Evolutionary conservation across 2,113 vertebrate genomes (phyloP).

Genomic region (Lepus americanus): DNA sequence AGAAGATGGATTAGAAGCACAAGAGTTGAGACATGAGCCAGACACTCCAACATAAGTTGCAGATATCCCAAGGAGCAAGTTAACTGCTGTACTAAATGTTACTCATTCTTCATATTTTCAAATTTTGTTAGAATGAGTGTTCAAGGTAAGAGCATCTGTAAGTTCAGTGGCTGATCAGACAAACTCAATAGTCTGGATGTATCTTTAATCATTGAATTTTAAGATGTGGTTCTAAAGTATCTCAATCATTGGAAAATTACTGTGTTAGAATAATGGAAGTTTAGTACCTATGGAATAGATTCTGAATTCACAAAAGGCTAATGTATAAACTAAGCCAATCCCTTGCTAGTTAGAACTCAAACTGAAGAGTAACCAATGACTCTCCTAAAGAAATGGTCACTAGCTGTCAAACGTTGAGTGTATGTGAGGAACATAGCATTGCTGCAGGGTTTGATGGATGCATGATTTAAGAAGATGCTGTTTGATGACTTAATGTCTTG

Average conservation of each 20-base stretch:
- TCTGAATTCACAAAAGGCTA: slow-evolving; percentile 19
- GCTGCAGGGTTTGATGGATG: not conserved
- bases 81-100: no score
- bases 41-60: no score
- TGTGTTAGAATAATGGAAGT: not conserved
- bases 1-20: no score
- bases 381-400: not conserved
- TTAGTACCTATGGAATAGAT: not conserved
- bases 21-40: no score
- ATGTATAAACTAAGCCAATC: slow-evolving; percentile 26
- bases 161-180: not conserved
- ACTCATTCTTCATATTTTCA: not conserved
- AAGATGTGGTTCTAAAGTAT: not conserved
- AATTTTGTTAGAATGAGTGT: not conserved
- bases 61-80: no score
- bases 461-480: not conserved
- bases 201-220: not conserved
- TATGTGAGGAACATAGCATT: not conserved
- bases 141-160: not conserved
- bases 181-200: not conserved
- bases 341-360: slow-evolving; percentile 23
- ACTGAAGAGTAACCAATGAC: not conserved
- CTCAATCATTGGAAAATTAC: not conserved
- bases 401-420: not conserved
- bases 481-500: not conserved